These are phyloP conservation scores for Osmerus eperlanus DNA, from an alignment of 2,113 vertebrate species.

Conservation along the genomic window DNA sequence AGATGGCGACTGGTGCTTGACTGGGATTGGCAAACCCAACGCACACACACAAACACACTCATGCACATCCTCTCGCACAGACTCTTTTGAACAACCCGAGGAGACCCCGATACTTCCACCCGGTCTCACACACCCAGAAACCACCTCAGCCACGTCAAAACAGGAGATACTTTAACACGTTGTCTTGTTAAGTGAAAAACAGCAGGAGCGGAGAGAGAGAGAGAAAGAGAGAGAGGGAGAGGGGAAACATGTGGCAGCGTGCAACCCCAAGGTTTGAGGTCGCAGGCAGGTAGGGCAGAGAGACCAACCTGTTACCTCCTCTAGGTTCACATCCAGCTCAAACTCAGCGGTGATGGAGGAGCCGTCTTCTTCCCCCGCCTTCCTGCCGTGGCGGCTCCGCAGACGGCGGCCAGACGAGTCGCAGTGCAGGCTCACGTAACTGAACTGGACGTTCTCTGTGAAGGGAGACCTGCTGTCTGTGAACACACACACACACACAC, in stretches of 20 bases:
- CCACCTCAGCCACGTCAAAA: slow-evolving; percentile 71
- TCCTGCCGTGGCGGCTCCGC: slow-evolving; percentile 77
- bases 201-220: slow-evolving; percentile 27
- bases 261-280: neutral
- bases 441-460: slow-evolving; percentile 88
- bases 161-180: slow-evolving; percentile 93
- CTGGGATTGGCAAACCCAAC: no score
- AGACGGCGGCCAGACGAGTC: slow-evolving; percentile 72
- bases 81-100: no score
- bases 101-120: slow-evolving; percentile 2
- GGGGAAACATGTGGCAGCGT: slow-evolving; percentile 38
- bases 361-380: slow-evolving; percentile 74
- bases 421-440: slow-evolving; percentile 91
- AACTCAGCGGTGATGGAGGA: slow-evolving; percentile 88
- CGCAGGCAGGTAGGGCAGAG: slow-evolving; percentile 61
- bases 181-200: slow-evolving; percentile 55
- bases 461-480: slow-evolving; percentile 85
- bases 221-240: slow-evolving; percentile 41
- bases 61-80: no score
- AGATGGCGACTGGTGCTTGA: neutral
- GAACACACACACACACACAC: slow-evolving; percentile 56
- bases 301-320: slow-evolving; percentile 99
- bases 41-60: neutral
- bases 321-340: slow-evolving; percentile 88
- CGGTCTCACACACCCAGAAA: slow-evolving; percentile 16